phyloP scores from a whole-genome alignment of 2,888 invertebrate genomes.

The Tricholauxania praeusta region DNA sequence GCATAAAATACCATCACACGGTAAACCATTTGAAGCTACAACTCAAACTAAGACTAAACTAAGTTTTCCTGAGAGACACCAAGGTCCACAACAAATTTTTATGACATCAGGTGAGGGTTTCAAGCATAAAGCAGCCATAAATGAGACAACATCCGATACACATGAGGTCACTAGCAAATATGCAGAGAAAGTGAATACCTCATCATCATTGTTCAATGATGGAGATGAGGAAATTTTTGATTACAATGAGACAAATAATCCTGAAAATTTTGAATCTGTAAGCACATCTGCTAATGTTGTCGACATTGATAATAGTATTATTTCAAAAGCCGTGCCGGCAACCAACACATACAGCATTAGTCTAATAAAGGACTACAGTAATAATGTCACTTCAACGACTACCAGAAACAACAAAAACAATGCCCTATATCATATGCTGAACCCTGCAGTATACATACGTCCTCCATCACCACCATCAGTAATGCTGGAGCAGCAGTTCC shows the following conservation, averaged over 20 bases:
- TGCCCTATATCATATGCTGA: neutral
- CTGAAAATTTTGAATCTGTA: slow-evolving; percentile 52
- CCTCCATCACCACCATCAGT: neutral
- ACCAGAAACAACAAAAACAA: too few relatives aligned
- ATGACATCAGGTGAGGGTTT: slow-evolving; percentile 47
- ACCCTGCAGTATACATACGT: neutral
- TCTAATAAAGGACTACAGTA: too few relatives aligned
- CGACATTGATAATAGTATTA: too few relatives aligned
- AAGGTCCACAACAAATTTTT: slow-evolving; percentile 37
- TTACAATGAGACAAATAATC: slow-evolving; percentile 54
- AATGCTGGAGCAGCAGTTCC: neutral
- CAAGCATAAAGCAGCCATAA: slow-evolving; percentile 18
- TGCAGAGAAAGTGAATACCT: neutral
- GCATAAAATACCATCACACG: slow-evolving; percentile 6
- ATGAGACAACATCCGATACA: neutral
- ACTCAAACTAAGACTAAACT: neutral
- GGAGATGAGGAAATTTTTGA: slow-evolving; percentile 53
- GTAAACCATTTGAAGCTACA: slow-evolving; percentile 27
- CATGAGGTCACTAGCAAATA: neutral
- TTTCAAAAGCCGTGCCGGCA: too few relatives aligned
- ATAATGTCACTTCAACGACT: too few relatives aligned
- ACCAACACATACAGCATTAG: too few relatives aligned
- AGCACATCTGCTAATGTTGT: slow-evolving; percentile 39
- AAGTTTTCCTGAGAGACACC: neutral
- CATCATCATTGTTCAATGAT: neutral